Conservation (phyloP, 2,113 vertebrate species). For the Charina bottae region DNA sequence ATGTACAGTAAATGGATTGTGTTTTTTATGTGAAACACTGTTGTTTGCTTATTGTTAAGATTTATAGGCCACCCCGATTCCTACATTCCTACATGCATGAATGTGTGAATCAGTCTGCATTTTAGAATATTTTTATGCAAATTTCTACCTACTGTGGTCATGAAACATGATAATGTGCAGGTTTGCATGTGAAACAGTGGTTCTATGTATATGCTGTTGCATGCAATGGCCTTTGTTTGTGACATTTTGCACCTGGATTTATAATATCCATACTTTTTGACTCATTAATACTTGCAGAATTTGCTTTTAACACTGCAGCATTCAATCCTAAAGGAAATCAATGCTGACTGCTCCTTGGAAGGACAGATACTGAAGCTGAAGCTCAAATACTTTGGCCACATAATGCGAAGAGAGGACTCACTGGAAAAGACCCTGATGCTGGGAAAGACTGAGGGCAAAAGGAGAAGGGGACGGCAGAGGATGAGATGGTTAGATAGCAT, state of each 20-base stretch:
- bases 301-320: not conserved
- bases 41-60: not conserved
- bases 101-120: not conserved
- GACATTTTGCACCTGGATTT: not conserved
- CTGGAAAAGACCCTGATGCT: too few species aligned
- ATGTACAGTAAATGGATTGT: not conserved
- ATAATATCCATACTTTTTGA: not conserved
- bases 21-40: not conserved
- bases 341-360: too few species aligned
- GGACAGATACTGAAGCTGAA: too few species aligned
- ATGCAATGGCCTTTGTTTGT: too few species aligned
- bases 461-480: too few species aligned
- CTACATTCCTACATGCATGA: not conserved
- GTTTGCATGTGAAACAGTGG: not conserved
- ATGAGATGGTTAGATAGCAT: too few species aligned
- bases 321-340: too few species aligned
- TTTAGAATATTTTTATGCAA: not conserved
- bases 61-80: not conserved
- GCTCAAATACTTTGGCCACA: too few species aligned
- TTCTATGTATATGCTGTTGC: not conserved
- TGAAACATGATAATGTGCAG: not conserved
- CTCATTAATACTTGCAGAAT: not conserved
- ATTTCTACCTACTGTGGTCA: not conserved
- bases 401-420: too few species aligned
- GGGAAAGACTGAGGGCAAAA: too few species aligned